Base-by-base conservation (phyloP, 2,888 invertebrate genomes). In the Muscina levida region DNA sequence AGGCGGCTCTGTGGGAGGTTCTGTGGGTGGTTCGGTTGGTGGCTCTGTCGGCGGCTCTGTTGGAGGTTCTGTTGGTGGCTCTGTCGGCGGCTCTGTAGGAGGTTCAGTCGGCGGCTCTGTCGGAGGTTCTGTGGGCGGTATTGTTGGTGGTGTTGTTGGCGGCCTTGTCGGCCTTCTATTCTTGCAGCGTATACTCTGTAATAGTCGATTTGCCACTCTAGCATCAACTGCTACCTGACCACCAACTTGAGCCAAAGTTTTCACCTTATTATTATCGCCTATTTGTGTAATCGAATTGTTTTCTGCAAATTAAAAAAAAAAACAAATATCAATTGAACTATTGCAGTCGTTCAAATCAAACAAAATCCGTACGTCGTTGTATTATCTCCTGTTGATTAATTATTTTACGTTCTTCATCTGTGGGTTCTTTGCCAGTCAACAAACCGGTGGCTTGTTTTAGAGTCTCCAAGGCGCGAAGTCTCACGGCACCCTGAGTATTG, bases 231-330 rank as follows among this genome's bases (percentile, higher is more conserved):
- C 67, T 1, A 68, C 3, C 39, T 81, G 81, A 1, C 72, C 74
- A 1, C 67, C 71, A 0, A 81, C 71, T 6, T 68, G 72, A 1
- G 71, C 73, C 42, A 77, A 31, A 6, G 70, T 71, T 22, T 0
- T 37, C 2, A 77, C 46, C 1, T 22, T 72, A 39, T 80, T 80
- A 51, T 71, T 59, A 8, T 80, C 66, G 0, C 80, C 80, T 1
- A 74, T 26, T 1, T 37, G 37, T 0, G 59, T 73, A 4, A 65
- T 48, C 59, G 73, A 42, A 22, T 68, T 70, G 11, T 17, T 15
- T 24, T 68, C 76, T 73, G 31, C 8, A 72, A 72, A 44, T 31
- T 19, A 19, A 31, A n/a, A 66, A 74, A 13, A 22, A 11, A 5
- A 70, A 19, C 2, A 13, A 11, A 17, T 46, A 19, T 8, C 22